Base-by-base conservation (phyloP, 2,797 vertebrate species). In the Miichthys miiuy region DNA sequence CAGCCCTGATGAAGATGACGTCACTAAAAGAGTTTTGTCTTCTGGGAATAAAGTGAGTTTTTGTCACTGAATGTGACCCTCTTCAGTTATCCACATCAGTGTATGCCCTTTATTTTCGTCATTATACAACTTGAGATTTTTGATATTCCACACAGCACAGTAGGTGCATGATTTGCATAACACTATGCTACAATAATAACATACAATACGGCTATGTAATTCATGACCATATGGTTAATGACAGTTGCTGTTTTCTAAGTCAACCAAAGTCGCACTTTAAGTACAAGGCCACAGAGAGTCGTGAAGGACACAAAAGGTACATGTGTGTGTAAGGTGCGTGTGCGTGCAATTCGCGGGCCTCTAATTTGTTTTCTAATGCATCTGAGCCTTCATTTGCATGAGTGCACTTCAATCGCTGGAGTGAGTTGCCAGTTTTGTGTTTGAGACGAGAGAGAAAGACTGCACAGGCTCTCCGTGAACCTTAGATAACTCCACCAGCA, bases 401-500 rank as follows among this genome's bases (percentile, higher is more conserved):
- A 48, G 34, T 75, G 75, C 47, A 50, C 66, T 79, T 82, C 48
- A 75, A 7, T 75, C 20, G n/a, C 30, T 54, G 67, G 18, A 2
- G 2, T 47, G 17, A 72, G 65, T 62, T 56, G 51, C 67, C 68
- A 25, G 47, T 34, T 72, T 70, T 48, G 48, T 25, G 23, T 50
- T 44, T 10, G 57, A 56, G 69, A 58, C 23, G 27, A 38, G 52
- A 58, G 51, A 61, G 16, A 61, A 1, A 21, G 46, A 54, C 41
- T 38, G 54, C 44, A 23, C 10, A 50, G 47, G 21, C 69, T 44
- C 75, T 72, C 66, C 6, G 6, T 87, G 83, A 90, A 85, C 87
- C 78, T 86, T 56, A 65, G 68, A 89, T 85, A 89, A 80, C 85
- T 90, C 85, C 73, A 64, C 5, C 70, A 61, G 75, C 79, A 91